Evolutionary conservation across 2,888 invertebrate species (phyloP), one percentile per base, ranked within the genome.

Genomic region (Kryphioiulus occultus): DNA sequence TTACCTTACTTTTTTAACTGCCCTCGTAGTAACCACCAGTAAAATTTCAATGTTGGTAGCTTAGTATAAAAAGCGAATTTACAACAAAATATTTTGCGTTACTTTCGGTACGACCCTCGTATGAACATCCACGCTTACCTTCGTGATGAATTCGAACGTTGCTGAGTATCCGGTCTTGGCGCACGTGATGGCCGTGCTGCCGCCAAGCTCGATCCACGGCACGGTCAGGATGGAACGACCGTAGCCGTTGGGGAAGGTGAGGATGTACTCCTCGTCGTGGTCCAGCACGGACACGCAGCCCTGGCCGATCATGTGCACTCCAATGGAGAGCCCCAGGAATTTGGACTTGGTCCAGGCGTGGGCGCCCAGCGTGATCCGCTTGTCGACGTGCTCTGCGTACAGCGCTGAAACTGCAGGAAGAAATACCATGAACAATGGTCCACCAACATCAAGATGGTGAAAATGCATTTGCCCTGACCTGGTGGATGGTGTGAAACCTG

Each of bases 311-410:
- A 99, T 99, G 91, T 99, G 97, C 19, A 94, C 93, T 89, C 99
- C 99, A 90, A 98, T 96, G 17, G 99, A 99, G 32, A 99, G 93
- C 0, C 99, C 99, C 32, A 99, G 94, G 93, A 99, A 99, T 93
- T 99, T 99, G 91, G 99, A 99, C 93, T 99, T 99, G 9, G 99
- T 99, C 96, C 99, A 99, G 87, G 99, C 97, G 93, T 98, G 97
- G 10, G 98, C 99, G 91, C 97, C 96, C 92, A 99, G 96, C 89
- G 95, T 95, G 88, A 99, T 97, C 90, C 95, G 94, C 91, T 97
- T 98, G 91, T 95, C 95, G 90, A 95, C 95, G 93, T 98, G 97
- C 92, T 99, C 99, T 30, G 98, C 99, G 93, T 99, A 99, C 93
- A 99, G 99, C 39, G 99, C 99, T 88, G 99, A 99, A 91, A 99